phyloP scores from a whole-genome alignment of 2,113 vertebrate species.

The Phoenicopterus ruber region DNA sequence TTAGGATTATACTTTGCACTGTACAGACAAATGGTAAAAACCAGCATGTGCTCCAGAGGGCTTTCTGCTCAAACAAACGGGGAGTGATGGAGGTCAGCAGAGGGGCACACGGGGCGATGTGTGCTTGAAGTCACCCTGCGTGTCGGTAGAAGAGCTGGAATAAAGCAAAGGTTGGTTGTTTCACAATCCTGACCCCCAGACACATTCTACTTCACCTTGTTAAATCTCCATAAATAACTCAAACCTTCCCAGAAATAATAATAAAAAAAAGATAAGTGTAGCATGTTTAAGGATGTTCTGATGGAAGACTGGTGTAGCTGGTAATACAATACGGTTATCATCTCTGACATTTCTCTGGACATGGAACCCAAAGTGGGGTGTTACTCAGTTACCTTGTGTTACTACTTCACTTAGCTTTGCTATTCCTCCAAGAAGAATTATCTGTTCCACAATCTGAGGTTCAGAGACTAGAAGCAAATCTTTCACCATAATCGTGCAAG shows the following conservation, averaged over 20 bases:
- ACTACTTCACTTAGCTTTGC: neutral
- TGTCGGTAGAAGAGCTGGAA: neutral
- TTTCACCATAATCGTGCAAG: neutral
- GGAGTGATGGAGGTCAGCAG: neutral
- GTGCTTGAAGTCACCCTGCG: rapidly evolving
- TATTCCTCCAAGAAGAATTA: too few relatives aligned
- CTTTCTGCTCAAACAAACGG: neutral
- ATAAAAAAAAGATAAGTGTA: neutral
- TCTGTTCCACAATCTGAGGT: neutral
- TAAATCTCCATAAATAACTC: neutral
- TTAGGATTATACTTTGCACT: neutral
- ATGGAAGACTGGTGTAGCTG: neutral
- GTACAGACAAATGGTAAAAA: neutral
- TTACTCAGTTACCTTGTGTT: neutral
- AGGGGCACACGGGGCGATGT: rapidly evolving
- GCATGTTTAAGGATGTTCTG: neutral
- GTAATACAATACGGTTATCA: rapidly evolving
- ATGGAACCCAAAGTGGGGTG: rapidly evolving
- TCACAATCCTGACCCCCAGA: neutral
- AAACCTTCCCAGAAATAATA: neutral
- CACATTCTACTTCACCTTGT: rapidly evolving
- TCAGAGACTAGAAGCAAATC: neutral
- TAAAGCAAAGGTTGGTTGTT: neutral
- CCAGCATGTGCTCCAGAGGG: neutral
- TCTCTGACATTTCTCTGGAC: rapidly evolving